phyloP scores from a whole-genome alignment of 2,113 vertebrate species.

The Cryptotis parvus region DNA sequence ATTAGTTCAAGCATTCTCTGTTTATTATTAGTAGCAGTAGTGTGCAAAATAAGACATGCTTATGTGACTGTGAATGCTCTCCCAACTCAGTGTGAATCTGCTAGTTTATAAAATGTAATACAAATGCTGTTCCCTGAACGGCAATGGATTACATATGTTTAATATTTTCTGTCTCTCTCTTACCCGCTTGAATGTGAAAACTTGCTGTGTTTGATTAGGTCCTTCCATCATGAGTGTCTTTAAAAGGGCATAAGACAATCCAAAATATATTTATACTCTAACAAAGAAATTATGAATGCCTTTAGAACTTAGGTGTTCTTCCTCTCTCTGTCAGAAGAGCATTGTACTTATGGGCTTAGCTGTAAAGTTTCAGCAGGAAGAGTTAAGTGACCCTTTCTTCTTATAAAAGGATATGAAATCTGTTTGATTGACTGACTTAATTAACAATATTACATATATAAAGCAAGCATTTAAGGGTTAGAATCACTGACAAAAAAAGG shows the following conservation, averaged over 20 bases:
- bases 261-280: conserved; percentile 60
- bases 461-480: neutral
- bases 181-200: conserved; percentile 58
- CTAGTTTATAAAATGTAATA: conserved; percentile 68
- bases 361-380: conserved; percentile 55
- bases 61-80: conserved; percentile 50
- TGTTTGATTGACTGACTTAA: conserved; percentile 27
- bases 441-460: neutral
- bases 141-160: conserved; percentile 26
- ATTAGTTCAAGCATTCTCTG: conserved; percentile 15
- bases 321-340: neutral
- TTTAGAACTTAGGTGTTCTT: conserved; percentile 66
- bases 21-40: conserved; percentile 59
- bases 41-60: conserved; percentile 44
- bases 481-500: neutral
- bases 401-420: neutral
- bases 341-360: conserved; percentile 33
- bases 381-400: conserved; percentile 55
- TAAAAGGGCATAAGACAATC: conserved; percentile 65
- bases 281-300: conserved; percentile 69
- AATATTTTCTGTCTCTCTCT: conserved; percentile 64
- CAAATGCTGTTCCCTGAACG: conserved; percentile 35
- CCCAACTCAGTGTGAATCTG: conserved; percentile 32
- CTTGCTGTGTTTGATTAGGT: conserved; percentile 49
- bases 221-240: conserved; percentile 61